phyloP scores from a whole-genome alignment of 2,113 vertebrate genomes.

The Hyaena hyaena region DNA sequence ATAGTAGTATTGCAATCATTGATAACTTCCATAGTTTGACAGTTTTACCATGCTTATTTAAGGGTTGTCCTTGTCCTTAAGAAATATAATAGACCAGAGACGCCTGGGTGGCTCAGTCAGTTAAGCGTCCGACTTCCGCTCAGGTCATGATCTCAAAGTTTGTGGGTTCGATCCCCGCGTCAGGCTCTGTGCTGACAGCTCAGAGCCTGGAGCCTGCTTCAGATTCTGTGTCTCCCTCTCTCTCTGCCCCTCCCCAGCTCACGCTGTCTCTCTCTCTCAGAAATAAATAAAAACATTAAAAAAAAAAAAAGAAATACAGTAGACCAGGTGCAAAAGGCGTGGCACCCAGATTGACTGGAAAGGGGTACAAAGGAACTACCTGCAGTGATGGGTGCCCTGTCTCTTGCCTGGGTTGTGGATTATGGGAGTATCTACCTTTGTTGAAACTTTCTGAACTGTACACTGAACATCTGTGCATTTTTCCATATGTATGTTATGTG shows the following conservation, averaged over 20 bases:
- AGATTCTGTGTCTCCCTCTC: no score
- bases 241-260: no score
- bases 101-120: no score
- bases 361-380: neutral
- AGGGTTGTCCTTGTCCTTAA: neutral
- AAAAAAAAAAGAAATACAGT: neutral
- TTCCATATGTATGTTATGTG: neutral
- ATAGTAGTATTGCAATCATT: neutral
- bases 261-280: no score
- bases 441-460: neutral
- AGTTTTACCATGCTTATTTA: neutral
- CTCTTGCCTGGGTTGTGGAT: neutral
- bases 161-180: no score
- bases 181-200: no score
- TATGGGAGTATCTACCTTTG: neutral
- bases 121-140: no score
- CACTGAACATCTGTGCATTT: neutral
- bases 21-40: conserved; percentile 25
- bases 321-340: neutral
- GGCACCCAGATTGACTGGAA: neutral
- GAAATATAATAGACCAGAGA: neutral
- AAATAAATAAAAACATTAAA: no score
- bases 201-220: no score
- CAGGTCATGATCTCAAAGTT: no score
- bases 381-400: neutral